Evolutionary conservation across 2,113 vertebrate genomes (phyloP), one percentile per base, ranked within the genome.

Genomic region (Thunnus maccoyii): DNA sequence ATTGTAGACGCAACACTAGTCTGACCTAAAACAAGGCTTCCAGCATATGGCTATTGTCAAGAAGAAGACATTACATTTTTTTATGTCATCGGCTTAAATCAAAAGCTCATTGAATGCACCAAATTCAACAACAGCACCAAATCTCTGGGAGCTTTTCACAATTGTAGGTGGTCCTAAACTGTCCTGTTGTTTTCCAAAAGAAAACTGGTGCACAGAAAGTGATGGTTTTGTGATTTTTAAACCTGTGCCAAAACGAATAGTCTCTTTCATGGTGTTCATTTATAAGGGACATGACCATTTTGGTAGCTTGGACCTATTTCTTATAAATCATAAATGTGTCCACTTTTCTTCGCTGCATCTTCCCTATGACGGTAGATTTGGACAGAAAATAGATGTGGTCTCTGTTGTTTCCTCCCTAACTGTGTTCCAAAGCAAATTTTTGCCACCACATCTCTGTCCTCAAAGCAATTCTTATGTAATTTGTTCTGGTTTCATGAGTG

Each of bases 191-290:
- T 20, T 0, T 63, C 18, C 17, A 7, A 22, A 22, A 22, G 22
- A 22, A 22, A 22, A 2, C 12, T 17, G 30, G 69, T 20, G 3
- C 30, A 44, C 17, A 47, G 4, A 22, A 18, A 30, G 17, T 12
- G 0, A 36, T 25, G 41, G 12, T 46, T 54, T 18, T 30, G 13
- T n/a, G 36, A 41, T 36, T 41, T 18, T 30, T 17, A 15, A 22
- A 69, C 16, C n/a, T 22, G 67, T 70, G 36, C 67, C 52, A 70
- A 70, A 25, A 56, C 55, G 56, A 25, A 44, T 4, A 44, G 48
- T 54, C 13, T 30, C 22, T 17, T 7, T 64, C 15, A 3, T 13
- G 36, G 7, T 41, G 30, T 70, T 56, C 5, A 36, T 62, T 62
- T 25, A 25, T 17, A 20, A 41, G 9, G 7, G 8, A 41, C 36